Percentiles rank a stretch among this genome's conserved stretches.
phyloP scores from a whole-genome alignment of 1,140 invertebrate genomes.

The Babylonia areolata region DNA sequence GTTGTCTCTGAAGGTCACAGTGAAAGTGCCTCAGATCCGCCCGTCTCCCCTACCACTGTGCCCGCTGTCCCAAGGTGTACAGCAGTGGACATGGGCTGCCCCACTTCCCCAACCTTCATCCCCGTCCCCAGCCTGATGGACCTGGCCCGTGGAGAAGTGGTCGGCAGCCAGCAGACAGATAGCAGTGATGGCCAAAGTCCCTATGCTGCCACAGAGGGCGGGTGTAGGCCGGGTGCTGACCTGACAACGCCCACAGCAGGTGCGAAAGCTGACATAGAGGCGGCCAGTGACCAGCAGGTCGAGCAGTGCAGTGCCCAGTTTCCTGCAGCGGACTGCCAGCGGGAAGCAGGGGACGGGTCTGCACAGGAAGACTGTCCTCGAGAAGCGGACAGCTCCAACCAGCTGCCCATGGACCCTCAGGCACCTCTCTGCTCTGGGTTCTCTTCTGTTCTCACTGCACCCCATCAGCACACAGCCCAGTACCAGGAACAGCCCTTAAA shows the following conservation, averaged over 20 bases:
- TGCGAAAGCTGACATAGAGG: background rate
- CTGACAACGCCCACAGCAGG: background rate
- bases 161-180: background rate
- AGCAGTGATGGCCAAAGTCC: background rate
- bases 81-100: background rate
- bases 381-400: background rate
- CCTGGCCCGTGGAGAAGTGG: background rate
- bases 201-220: background rate
- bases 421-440: background rate
- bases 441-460: background rate
- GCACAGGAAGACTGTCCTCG: background rate
- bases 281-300: background rate
- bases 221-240: background rate
- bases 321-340: background rate
- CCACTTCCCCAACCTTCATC: background rate
- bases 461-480: background rate
- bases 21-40: background rate
- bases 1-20: background rate
- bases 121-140: background rate
- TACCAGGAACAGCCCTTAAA: background rate
- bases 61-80: background rate
- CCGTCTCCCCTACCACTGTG: too few relatives aligned
- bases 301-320: background rate
- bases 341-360: background rate
- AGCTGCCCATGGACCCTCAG: background rate